Conservation (phyloP, 2,888 invertebrate genomes). For the Seladonia tumulorum region DNA sequence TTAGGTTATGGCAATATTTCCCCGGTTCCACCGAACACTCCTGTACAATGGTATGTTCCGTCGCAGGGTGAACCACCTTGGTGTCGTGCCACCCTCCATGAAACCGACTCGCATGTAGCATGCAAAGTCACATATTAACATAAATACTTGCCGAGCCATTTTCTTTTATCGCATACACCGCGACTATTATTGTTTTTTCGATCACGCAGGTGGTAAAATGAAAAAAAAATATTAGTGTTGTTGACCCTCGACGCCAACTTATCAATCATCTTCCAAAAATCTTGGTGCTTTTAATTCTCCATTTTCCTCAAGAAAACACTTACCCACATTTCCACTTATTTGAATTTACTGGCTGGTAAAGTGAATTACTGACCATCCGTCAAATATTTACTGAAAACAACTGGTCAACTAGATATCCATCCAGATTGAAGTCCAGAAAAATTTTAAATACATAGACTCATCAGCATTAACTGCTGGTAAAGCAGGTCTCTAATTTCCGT, state of each 20-base stretch:
- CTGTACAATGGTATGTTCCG: constrained; percentile 71
- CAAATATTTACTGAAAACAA: not conserved
- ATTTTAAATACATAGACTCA: not conserved
- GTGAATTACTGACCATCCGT: not conserved
- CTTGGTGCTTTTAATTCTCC: not conserved
- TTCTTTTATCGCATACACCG: constrained; percentile 60
- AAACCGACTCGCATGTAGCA: constrained; percentile 60
- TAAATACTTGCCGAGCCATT: constrained; percentile 64
- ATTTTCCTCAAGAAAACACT: not conserved
- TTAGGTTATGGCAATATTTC: constrained; percentile 27
- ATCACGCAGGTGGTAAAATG: constrained; percentile 28
- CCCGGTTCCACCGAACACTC: constrained; percentile 57
- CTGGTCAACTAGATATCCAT: not conserved
- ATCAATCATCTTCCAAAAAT: not conserved
- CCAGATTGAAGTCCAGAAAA: not conserved
- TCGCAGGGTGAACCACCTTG: constrained; percentile 74
- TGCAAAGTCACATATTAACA: constrained; percentile 62
- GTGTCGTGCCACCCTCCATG: constrained; percentile 57
- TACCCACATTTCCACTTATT: not conserved
- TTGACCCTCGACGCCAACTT: constrained; percentile 10
- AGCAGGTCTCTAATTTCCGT: not conserved
- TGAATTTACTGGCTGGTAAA: not conserved
- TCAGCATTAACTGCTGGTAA: not conserved
- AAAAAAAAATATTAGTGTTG: constrained; percentile 20
- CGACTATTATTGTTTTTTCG: constrained; percentile 23